A percentile compares a stretch with the other conserved stretches of the same genome.
These are phyloP conservation scores for Drosophila santomea DNA, from an alignment of 1,140 invertebrate species.

Conservation along the genomic window DNA sequence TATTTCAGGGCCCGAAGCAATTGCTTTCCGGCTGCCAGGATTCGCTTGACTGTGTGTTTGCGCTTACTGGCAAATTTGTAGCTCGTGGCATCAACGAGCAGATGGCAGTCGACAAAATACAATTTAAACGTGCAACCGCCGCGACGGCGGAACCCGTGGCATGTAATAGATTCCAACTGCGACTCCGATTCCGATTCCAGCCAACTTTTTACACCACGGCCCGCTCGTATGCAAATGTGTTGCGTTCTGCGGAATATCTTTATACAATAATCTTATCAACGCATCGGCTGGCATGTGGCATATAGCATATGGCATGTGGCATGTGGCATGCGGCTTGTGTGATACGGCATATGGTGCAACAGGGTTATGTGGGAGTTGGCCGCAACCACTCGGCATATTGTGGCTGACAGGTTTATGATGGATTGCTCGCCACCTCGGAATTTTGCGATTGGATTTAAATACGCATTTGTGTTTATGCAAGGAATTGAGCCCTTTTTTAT, in stretches of 20 bases:
- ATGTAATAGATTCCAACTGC: conserved; percentile 3
- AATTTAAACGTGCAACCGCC: conserved; percentile 54
- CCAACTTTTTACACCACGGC: conserved; percentile 3
- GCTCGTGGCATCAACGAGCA: conserved; percentile 39
- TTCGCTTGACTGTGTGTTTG: conserved; percentile 58
- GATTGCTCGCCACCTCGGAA: conserved; percentile 18
- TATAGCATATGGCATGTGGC: conserved; percentile 14
- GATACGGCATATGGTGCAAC: conserved; percentile 37
- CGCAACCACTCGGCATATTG: conserved; percentile 43
- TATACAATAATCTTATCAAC: conserved; percentile 57
- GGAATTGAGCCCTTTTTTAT: conserved; percentile 13
- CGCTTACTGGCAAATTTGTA: conserved; percentile 61
- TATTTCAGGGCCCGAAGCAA: conserved; percentile 76
- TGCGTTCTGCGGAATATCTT: conserved; percentile 38
- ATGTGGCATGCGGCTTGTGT: conserved; percentile 16
- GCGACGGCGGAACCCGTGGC: conserved; percentile 11
- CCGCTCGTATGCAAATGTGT: conserved; percentile 35
- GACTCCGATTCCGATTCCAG: neutral
- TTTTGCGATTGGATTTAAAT: conserved; percentile 35
- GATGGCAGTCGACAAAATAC: conserved; percentile 66
- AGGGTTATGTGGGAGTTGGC: conserved; percentile 31
- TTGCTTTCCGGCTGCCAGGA: conserved; percentile 68
- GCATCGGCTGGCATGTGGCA: conserved; percentile 9
- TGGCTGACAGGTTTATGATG: conserved; percentile 44
- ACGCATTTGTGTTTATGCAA: conserved; percentile 34